These are phyloP conservation scores for Pagetopsis macropterus DNA, from an alignment of 2,797 vertebrate genomes.

Conservation along the genomic window DNA sequence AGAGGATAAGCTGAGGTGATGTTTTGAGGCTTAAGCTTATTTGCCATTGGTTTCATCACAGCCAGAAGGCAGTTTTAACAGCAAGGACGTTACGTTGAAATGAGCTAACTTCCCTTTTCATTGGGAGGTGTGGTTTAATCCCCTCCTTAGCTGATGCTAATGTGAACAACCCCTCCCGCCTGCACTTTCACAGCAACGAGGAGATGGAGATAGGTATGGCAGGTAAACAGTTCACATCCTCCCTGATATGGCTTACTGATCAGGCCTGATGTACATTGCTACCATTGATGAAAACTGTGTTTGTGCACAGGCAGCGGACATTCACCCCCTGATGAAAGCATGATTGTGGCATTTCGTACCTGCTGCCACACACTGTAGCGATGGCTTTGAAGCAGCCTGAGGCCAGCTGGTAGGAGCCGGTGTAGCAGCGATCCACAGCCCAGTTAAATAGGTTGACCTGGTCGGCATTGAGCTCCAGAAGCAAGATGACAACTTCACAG, in stretches of 20 bases:
- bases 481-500: constrained; percentile 95
- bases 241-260: background rate
- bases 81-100: no score
- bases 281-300: background rate
- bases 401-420: constrained; percentile 94
- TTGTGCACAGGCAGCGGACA: background rate
- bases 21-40: constrained; percentile 26
- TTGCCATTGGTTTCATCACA: constrained; percentile 31
- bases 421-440: constrained; percentile 98
- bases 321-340: background rate
- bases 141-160: no score
- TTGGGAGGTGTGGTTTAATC: no score
- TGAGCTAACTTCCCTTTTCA: no score
- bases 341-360: constrained; percentile 78
- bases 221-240: no score
- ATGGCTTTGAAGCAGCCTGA: constrained; percentile 99
- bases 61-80: no score
- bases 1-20: constrained; percentile 37
- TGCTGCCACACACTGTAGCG: constrained; percentile 95
- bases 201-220: no score
- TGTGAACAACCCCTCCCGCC: no score
- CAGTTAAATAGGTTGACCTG: constrained; percentile 98
- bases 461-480: constrained; percentile 95
- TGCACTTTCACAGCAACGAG: no score
- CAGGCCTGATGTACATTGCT: background rate